Evolutionary conservation across 2,113 vertebrate species (phyloP).

Genomic region (Holacanthus passer): DNA sequence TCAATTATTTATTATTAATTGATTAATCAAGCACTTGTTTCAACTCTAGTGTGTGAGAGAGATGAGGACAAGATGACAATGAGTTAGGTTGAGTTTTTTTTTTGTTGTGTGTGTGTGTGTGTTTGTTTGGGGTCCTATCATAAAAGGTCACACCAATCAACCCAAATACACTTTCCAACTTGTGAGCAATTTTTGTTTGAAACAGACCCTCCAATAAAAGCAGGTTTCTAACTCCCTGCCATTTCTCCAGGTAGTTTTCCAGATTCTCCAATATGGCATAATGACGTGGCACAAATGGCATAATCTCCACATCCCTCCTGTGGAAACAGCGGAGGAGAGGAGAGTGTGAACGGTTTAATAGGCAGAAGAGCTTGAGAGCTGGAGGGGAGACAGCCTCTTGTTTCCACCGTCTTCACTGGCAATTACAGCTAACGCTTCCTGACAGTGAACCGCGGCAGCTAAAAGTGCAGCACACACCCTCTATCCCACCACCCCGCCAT

Average conservation of each 20-base stretch:
- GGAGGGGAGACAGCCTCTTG: constrained; percentile 40
- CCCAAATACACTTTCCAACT: not conserved
- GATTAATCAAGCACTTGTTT: no score
- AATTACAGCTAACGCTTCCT: constrained; percentile 75
- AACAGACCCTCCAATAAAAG: not conserved
- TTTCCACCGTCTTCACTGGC: constrained; percentile 61
- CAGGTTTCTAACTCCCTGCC: not conserved
- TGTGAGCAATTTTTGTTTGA: not conserved
- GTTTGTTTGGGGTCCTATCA: not conserved
- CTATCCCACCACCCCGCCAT: constrained; percentile 26
- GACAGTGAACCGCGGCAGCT: constrained; percentile 64
- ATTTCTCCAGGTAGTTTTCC: constrained; percentile 5
- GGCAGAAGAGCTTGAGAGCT: constrained; percentile 44
- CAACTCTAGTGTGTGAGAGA: no score
- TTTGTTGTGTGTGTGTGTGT: not conserved
- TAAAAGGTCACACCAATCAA: not conserved
- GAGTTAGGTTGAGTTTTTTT: no score
- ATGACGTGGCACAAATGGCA: not conserved
- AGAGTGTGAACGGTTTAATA: constrained; percentile 38
- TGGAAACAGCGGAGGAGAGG: not conserved
- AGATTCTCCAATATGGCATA: constrained; percentile 1
- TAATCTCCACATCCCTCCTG: not conserved
- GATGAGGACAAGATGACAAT: no score
- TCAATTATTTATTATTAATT: no score
- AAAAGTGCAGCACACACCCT: constrained; percentile 65